Evolutionary conservation across 1,140 invertebrate species (phyloP).

Genomic region (Eumaeus atala): DNA sequence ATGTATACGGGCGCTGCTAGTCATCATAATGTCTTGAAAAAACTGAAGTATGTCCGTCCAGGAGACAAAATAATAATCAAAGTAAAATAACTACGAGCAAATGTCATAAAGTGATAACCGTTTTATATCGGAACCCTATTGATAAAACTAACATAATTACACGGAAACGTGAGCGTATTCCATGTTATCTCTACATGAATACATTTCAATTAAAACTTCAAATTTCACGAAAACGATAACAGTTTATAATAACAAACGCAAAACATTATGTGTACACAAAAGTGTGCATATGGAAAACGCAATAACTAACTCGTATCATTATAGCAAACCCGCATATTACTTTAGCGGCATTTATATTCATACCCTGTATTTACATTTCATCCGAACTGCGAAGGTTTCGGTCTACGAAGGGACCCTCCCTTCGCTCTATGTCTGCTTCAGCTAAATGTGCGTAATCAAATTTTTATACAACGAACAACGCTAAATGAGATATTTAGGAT

Average conservation of each 20-base stretch:
- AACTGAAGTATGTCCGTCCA: too few species aligned
- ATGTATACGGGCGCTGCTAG: too few species aligned
- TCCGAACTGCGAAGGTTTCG: conserved; percentile 24
- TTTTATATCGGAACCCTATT: too few species aligned
- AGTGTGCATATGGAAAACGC: conserved; percentile 24
- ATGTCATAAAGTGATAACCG: too few species aligned
- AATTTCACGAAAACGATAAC: too few species aligned
- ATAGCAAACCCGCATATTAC: conserved; percentile 32
- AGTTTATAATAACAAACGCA: neutral
- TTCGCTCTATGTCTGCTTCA: neutral
- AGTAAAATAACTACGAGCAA: too few species aligned
- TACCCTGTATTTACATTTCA: conserved; percentile 48
- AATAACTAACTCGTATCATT: conserved; percentile 27
- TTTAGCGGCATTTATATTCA: conserved; percentile 50
- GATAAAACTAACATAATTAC: too few species aligned
- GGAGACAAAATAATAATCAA: too few species aligned
- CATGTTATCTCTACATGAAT: too few species aligned
- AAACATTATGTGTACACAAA: conserved; percentile 20
- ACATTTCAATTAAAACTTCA: too few species aligned
- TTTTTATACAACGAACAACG: neutral
- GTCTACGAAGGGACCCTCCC: conserved; percentile 30
- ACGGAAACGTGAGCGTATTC: too few species aligned
- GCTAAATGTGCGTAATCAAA: conserved; percentile 10
- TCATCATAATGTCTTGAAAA: too few species aligned
- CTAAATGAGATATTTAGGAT: neutral